Percentiles rank a stretch among this genome's conserved stretches.
phyloP scores from a whole-genome alignment of 2,113 vertebrate genomes.

The Cynopterus brachyotis region DNA sequence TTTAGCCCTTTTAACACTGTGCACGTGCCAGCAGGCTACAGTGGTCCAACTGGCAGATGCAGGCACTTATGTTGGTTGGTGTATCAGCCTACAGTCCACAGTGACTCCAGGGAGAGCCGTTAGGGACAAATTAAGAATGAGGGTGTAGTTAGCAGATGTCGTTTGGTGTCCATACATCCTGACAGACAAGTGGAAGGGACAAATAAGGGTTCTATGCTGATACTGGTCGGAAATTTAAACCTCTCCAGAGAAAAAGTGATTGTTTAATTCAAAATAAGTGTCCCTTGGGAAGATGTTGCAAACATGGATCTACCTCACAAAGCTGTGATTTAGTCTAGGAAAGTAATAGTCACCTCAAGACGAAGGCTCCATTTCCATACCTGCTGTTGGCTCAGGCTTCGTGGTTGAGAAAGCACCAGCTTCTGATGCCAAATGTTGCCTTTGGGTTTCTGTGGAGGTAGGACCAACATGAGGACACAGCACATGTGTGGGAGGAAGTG shows the following conservation, averaged over 20 bases:
- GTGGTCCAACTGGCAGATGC: background rate
- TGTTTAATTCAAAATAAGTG: background rate
- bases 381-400: background rate
- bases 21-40: background rate
- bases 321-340: background rate
- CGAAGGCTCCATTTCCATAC: rapidly evolving
- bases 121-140: background rate
- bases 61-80: rapidly evolving
- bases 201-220: rapidly evolving
- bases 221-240: background rate
- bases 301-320: background rate
- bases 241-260: background rate
- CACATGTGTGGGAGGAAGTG: background rate
- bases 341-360: background rate
- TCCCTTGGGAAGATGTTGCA: background rate
- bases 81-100: background rate
- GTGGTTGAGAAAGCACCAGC: rapidly evolving
- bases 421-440: background rate
- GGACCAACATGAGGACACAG: rapidly evolving
- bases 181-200: rapidly evolving
- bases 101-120: rapidly evolving
- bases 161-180: rapidly evolving
- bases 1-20: background rate
- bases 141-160: rapidly evolving
- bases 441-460: background rate